Conservation (phyloP, 2,888 invertebrate species). For the Eupeodes latifasciatus region DNA sequence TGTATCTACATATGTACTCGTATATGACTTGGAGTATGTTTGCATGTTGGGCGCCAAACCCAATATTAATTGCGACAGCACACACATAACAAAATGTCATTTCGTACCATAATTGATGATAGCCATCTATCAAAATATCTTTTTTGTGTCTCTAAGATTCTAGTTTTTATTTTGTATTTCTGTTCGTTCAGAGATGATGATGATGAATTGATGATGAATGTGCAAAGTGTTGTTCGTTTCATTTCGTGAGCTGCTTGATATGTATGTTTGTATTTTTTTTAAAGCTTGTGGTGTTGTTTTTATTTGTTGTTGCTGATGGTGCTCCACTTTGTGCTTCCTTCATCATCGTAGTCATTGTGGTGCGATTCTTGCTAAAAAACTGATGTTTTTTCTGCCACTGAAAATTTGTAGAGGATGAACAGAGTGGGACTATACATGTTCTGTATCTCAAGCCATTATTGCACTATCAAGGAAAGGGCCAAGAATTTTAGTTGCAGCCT, state of each 20-base stretch:
- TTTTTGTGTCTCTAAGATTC: conserved; percentile 53
- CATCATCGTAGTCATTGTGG: conserved; percentile 39
- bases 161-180: neutral
- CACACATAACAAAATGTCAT: conserved; percentile 73
- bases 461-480: no score
- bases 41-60: conserved; percentile 65
- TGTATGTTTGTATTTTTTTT: conserved; percentile 28
- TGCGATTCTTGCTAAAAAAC: conserved; percentile 48
- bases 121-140: conserved; percentile 76
- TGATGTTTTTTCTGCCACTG: conserved; percentile 32
- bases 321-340: conserved; percentile 65
- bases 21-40: neutral
- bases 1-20: no score
- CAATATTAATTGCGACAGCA: conserved; percentile 75
- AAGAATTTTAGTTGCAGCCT: no score
- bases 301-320: conserved; percentile 19
- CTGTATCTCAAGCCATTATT: no score
- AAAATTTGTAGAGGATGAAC: conserved; percentile 9
- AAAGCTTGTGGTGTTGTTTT: conserved; percentile 8
- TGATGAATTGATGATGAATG: conserved; percentile 72
- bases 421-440: neutral
- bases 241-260: conserved; percentile 42
- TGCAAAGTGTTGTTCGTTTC: conserved; percentile 59
- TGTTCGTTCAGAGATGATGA: conserved; percentile 54
- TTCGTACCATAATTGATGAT: conserved; percentile 75